Percentiles rank a stretch among this genome's conserved stretches.
phyloP scores from a whole-genome alignment of 2,113 vertebrate species.

The Sminthopsis crassicaudata region DNA sequence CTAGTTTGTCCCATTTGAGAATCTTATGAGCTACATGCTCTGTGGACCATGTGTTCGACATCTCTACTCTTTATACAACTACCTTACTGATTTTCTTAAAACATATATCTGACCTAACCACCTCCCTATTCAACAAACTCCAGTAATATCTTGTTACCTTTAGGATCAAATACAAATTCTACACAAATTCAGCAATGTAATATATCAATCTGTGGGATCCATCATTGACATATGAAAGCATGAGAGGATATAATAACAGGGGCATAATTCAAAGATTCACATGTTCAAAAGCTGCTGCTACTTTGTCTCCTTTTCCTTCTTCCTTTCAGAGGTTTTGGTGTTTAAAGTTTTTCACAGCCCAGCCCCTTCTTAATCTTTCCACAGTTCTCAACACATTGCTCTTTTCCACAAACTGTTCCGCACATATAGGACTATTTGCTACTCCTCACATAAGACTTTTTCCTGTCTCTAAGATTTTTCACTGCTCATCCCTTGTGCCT shows the following conservation, averaged over 20 bases:
- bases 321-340: not conserved
- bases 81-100: not conserved
- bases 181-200: not conserved
- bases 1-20: not conserved
- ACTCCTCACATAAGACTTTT: not conserved
- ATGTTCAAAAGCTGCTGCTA: not conserved
- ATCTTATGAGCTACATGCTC: not conserved
- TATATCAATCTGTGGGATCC: not conserved
- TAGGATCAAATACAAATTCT: not conserved
- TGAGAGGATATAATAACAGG: not conserved
- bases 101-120: not conserved
- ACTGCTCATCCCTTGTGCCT: not conserved
- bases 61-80: not conserved
- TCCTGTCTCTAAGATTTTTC: not conserved
- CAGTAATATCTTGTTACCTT: not conserved
- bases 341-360: not conserved
- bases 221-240: not conserved
- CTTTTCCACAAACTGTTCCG: not conserved
- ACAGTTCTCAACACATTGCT: conserved; percentile 6
- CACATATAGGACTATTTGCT: not conserved
- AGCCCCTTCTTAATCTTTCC: not conserved
- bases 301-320: too few relatives aligned
- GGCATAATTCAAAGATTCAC: not conserved
- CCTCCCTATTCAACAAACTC: not conserved
- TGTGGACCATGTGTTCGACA: not conserved